Percentiles rank a stretch among this genome's conserved stretches.
phyloP scores from a whole-genome alignment of 2,888 invertebrate genomes.

The Muschampia plurimacula region DNA sequence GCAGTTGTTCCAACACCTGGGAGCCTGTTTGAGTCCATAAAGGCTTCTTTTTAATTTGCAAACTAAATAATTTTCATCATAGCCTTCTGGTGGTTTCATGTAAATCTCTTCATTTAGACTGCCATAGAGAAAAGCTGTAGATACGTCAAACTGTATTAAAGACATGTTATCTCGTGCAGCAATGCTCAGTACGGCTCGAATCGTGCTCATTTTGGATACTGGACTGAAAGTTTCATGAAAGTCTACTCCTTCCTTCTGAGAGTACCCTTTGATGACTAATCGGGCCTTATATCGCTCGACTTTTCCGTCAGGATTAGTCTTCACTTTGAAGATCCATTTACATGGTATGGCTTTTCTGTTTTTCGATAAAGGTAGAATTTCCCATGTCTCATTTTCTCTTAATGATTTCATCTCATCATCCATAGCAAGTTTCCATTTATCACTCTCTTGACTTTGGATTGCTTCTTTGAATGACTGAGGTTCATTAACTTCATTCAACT shows the following conservation, averaged over 20 bases:
- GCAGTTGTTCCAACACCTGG: neutral
- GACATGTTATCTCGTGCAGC: neutral
- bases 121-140: neutral
- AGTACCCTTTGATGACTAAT: neutral
- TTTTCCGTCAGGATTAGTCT: neutral
- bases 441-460: neutral
- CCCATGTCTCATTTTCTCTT: neutral
- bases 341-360: neutral
- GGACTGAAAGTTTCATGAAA: neutral
- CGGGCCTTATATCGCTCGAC: neutral
- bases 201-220: neutral
- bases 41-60: neutral
- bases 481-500: neutral
- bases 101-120: neutral
- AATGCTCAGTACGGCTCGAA: neutral
- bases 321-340: neutral
- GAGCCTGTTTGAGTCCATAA: neutral
- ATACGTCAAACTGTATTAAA: neutral
- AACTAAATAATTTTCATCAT: neutral
- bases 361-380: neutral
- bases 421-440: neutral
- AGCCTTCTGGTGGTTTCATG: neutral
- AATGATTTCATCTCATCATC: neutral
- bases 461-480: neutral
- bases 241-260: neutral